These are phyloP conservation scores for Drosophila pachea DNA, from an alignment of 1,140 invertebrate species.

Conservation along the genomic window DNA sequence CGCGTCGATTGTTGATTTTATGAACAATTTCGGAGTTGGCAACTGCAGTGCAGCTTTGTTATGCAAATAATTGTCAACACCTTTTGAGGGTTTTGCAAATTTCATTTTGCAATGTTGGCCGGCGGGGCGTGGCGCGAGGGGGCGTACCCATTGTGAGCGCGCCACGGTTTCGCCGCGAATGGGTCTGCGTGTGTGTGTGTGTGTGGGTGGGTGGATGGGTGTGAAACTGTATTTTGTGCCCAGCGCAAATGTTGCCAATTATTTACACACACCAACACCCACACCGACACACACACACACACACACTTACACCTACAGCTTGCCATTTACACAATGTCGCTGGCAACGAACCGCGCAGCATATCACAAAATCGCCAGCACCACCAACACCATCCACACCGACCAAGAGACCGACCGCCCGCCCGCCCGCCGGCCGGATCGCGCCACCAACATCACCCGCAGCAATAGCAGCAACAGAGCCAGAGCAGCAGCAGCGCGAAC, in stretches of 20 bases:
- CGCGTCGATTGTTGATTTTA: slow-evolving; percentile 14
- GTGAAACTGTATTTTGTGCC: slow-evolving; percentile 47
- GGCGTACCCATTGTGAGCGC: slow-evolving; percentile 4
- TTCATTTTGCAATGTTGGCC: slow-evolving; percentile 58
- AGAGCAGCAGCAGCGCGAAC: slow-evolving; percentile 26
- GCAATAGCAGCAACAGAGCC: slow-evolving; percentile 18
- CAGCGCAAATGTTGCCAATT: slow-evolving; percentile 66
- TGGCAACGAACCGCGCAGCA: slow-evolving; percentile 36
- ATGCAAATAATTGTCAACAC: slow-evolving; percentile 72
- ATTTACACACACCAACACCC: slow-evolving; percentile 54
- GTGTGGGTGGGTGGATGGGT: no score
- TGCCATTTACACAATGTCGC: slow-evolving; percentile 47
- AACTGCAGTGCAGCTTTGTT: slow-evolving; percentile 62
- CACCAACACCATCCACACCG: slow-evolving; percentile 26
- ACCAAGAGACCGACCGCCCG: no score
- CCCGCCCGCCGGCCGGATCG: not conserved
- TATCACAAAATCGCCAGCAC: slow-evolving; percentile 60
- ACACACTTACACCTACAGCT: slow-evolving; percentile 13
- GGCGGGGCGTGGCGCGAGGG: slow-evolving; percentile 45
- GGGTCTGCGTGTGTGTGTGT: slow-evolving; percentile 22
- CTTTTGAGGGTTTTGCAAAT: slow-evolving; percentile 69
- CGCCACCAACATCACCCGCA: no score
- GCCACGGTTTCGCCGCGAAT: not conserved
- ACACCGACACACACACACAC: slow-evolving; percentile 11
- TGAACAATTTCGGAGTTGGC: slow-evolving; percentile 16